Conservation (phyloP, 2,797 vertebrate species). For the Rousettus madagascariensis region DNA sequence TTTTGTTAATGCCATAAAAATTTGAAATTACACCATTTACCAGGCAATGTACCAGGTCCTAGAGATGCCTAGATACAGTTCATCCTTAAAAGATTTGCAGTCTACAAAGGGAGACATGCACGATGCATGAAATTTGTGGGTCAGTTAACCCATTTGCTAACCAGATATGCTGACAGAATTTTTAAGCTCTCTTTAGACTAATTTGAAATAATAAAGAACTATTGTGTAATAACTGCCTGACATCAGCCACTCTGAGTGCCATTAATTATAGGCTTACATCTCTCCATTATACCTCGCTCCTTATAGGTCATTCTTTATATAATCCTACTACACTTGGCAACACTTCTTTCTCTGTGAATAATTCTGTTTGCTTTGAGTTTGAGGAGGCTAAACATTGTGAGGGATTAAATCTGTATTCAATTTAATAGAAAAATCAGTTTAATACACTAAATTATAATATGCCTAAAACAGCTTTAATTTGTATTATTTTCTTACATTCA, state of each 20-base stretch:
- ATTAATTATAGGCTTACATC: background rate
- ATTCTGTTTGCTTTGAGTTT: conserved; percentile 53
- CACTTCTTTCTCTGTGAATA: conserved; percentile 38
- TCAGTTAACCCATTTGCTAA: conserved; percentile 37
- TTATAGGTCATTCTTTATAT: background rate
- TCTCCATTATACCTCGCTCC: background rate
- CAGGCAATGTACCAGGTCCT: background rate
- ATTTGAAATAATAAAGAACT: conserved; percentile 48
- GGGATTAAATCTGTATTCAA: conserved; percentile 19
- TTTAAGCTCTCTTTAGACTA: conserved; percentile 16
- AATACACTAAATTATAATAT: conserved; percentile 39
- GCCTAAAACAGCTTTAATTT: conserved; percentile 41
- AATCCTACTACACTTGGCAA: background rate
- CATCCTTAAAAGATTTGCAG: background rate
- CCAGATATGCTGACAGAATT: background rate
- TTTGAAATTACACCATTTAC: background rate
- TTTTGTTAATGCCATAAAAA: background rate
- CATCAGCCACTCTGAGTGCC: background rate
- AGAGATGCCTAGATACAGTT: background rate
- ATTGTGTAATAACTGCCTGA: background rate
- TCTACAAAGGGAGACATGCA: background rate
- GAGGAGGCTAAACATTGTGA: conserved; percentile 21
- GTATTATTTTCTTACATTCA: conserved; percentile 53
- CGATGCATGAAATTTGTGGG: background rate
- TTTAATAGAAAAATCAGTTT: conserved; percentile 46